These are phyloP conservation scores for Tenodera sinensis DNA, from an alignment of 2,888 invertebrate genomes.

Conservation along the genomic window DNA sequence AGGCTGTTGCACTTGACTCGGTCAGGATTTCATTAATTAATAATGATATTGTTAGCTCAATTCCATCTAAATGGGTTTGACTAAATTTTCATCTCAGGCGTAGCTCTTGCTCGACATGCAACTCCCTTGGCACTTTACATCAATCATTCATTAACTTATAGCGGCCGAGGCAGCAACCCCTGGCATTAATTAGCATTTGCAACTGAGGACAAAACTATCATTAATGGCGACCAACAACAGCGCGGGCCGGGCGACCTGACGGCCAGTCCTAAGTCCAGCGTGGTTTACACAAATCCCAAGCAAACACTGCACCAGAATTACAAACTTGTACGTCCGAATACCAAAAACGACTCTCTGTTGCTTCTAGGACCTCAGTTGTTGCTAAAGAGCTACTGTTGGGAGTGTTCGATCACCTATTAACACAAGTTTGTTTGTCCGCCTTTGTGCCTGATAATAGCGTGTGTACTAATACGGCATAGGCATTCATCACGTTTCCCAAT, in stretches of 20 bases:
- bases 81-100: not conserved
- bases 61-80: not conserved
- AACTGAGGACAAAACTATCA: not conserved
- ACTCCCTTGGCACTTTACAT: not conserved
- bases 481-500: too few species aligned
- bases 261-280: not conserved
- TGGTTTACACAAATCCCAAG: not conserved
- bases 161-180: not conserved
- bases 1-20: not conserved
- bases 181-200: not conserved
- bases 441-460: too few species aligned
- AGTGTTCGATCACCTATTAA: too few species aligned
- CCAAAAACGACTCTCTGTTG: not conserved
- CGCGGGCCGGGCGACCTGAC: too few species aligned
- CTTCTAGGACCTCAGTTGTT: not conserved
- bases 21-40: constrained; percentile 1
- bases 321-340: not conserved
- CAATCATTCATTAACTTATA: constrained; percentile 9
- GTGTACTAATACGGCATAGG: too few species aligned
- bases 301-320: not conserved
- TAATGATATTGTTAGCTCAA: not conserved
- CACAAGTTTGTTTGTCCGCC: too few species aligned
- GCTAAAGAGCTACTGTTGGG: not conserved
- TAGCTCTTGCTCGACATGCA: not conserved
- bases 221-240: not conserved